Evolutionary conservation across 92 coral and sea anemone genomes (phyloP).

Genomic region (Chrysogorgia sp.): DNA sequence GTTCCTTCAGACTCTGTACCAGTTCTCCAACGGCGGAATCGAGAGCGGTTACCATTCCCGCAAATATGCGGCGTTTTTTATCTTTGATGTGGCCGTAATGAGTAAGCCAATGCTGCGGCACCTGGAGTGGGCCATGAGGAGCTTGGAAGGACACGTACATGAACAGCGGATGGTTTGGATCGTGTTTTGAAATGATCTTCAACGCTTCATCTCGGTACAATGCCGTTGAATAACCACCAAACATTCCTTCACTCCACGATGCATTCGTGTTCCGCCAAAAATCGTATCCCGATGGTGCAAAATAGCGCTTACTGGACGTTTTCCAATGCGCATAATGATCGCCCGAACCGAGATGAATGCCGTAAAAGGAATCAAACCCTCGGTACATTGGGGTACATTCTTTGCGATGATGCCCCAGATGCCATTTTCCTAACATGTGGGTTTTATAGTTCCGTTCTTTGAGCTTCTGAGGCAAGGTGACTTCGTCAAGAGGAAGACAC

Average conservation of each 20-base stretch:
- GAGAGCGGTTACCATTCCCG: slow-evolving; percentile 69
- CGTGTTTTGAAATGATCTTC: slow-evolving; percentile 59
- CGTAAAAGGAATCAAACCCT: slow-evolving; percentile 82
- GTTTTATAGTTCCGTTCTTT: slow-evolving; percentile 73
- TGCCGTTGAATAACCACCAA: slow-evolving; percentile 59
- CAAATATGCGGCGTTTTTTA: slow-evolving; percentile 44
- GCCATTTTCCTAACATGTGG: slow-evolving; percentile 93
- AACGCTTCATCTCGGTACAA: slow-evolving; percentile 58
- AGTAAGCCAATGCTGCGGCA: slow-evolving; percentile 46
- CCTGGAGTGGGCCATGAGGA: slow-evolving; percentile 63
- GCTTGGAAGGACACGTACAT: slow-evolving; percentile 68
- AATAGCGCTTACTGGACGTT: not conserved
- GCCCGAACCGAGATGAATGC: slow-evolving; percentile 78
- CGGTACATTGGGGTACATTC: slow-evolving; percentile 76
- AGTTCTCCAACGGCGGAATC: slow-evolving; percentile 70
- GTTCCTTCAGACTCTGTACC: slow-evolving; percentile 43
- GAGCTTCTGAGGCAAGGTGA: slow-evolving; percentile 62
- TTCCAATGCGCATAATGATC: slow-evolving; percentile 66
- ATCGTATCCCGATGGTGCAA: slow-evolving; percentile 51
- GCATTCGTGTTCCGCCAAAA: slow-evolving; percentile 60
- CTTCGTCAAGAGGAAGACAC: slow-evolving; percentile 69
- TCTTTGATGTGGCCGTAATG: slow-evolving; percentile 41
- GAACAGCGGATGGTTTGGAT: slow-evolving; percentile 51
- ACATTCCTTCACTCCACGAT: slow-evolving; percentile 32
- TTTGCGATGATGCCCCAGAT: slow-evolving; percentile 79